phyloP scores from a whole-genome alignment of 2,113 vertebrate genomes.

The Pelusios castaneus region DNA sequence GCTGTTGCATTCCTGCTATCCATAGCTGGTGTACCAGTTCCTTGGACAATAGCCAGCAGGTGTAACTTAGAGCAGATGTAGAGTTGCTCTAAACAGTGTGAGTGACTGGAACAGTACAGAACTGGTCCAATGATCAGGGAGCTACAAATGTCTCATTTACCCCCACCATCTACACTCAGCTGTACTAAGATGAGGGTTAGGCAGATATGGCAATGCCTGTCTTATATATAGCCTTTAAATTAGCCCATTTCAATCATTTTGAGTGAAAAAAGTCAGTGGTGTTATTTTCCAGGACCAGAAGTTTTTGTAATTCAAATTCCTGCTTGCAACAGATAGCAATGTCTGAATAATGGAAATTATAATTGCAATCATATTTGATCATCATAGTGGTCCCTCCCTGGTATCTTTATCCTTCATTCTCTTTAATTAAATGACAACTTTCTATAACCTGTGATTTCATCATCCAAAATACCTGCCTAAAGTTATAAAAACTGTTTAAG shows the following conservation, averaged over 20 bases:
- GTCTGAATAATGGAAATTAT: not conserved
- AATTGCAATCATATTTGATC: not conserved
- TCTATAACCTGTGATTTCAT: not conserved
- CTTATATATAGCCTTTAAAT: not conserved
- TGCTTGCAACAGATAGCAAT: not conserved
- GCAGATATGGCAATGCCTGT: accelerated
- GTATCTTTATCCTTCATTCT: not conserved
- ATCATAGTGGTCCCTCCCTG: not conserved
- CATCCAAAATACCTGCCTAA: not conserved
- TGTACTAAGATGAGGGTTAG: not conserved
- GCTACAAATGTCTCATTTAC: not conserved
- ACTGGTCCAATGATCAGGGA: not conserved
- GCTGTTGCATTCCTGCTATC: not conserved
- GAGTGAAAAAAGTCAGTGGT: not conserved
- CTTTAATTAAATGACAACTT: conserved; percentile 8
- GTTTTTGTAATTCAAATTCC: not conserved
- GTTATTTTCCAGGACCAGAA: not conserved
- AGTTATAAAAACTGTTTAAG: conserved; percentile 15
- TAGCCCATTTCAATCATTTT: not conserved
- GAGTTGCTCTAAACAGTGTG: not conserved
- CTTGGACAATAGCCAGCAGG: not conserved
- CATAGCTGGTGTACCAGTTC: not conserved
- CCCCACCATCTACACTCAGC: not conserved
- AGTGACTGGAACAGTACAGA: not conserved
- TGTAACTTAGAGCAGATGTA: not conserved